These are phyloP conservation scores for Porites lobata DNA, from an alignment of 92 coral and sea anemone species.

Conservation along the genomic window DNA sequence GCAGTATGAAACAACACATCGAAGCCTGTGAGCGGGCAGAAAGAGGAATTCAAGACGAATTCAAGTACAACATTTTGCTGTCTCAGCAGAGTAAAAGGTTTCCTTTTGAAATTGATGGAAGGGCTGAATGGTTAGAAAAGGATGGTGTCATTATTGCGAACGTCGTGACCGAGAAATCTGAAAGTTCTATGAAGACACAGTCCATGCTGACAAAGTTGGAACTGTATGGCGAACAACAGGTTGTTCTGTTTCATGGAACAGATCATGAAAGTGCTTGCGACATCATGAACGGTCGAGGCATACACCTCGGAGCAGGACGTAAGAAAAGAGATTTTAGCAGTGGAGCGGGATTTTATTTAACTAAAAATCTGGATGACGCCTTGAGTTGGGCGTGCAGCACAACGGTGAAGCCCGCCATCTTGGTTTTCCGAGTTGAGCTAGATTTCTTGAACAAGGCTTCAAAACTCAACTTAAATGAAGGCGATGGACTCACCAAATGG, in stretches of 20 bases:
- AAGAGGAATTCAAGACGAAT: constrained; percentile 52
- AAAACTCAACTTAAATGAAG: constrained; percentile 15
- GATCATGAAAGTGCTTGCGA: constrained; percentile 66
- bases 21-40: constrained; percentile 52
- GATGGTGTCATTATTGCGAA: constrained; percentile 17
- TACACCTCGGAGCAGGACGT: constrained; percentile 30
- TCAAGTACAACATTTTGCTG: constrained; percentile 55
- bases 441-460: constrained; percentile 17
- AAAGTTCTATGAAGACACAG: not conserved
- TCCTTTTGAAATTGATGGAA: constrained; percentile 1
- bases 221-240: not conserved
- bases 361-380: constrained; percentile 30
- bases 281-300: constrained; percentile 48
- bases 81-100: constrained; percentile 12
- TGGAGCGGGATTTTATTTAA: constrained; percentile 66
- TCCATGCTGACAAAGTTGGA: not conserved
- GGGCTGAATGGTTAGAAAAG: constrained; percentile 30
- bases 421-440: constrained; percentile 56
- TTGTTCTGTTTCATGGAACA: constrained; percentile 66
- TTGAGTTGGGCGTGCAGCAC: constrained; percentile 44
- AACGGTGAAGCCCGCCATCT: constrained; percentile 56
- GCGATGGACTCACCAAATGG: constrained; percentile 15
- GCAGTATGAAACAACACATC: constrained; percentile 16
- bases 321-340: constrained; percentile 68
- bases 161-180: not conserved